Evolutionary conservation across 2,113 vertebrate genomes (phyloP).

Genomic region (Octodon degus): DNA sequence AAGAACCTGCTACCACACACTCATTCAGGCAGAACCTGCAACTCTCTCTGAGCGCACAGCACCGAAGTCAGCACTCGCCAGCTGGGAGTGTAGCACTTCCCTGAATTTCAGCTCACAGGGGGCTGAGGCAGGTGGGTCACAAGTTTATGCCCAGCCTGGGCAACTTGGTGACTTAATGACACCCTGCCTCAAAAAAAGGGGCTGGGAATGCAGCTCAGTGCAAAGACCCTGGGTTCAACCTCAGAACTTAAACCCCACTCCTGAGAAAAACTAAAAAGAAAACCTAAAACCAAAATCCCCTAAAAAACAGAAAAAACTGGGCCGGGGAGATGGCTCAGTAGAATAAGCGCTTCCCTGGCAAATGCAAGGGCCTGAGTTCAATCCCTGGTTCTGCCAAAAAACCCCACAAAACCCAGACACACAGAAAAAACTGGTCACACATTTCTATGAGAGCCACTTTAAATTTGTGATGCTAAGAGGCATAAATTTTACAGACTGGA

Average conservation of each 20-base stretch:
- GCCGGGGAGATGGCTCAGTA: too few relatives aligned
- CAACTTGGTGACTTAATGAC: not conserved
- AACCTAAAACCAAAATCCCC: not conserved
- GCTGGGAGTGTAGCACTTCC: not conserved
- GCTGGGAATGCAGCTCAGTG: not conserved
- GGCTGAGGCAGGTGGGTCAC: not conserved
- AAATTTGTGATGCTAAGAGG: not conserved
- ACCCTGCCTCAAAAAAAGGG: not conserved
- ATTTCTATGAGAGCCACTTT: slow-evolving; percentile 1
- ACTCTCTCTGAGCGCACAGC: not conserved
- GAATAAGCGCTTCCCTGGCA: too few relatives aligned
- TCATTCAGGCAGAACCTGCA: not conserved
- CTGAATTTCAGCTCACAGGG: not conserved
- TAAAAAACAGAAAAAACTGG: not conserved
- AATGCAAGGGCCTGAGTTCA: too few relatives aligned
- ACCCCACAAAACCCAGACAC: too few relatives aligned
- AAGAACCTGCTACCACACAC: not conserved
- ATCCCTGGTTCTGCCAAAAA: too few relatives aligned
- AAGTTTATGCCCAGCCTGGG: not conserved
- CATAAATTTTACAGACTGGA: not conserved
- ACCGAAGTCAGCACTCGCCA: not conserved
- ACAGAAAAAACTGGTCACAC: not conserved
- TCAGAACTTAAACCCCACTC: not conserved
- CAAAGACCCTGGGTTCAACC: not conserved
- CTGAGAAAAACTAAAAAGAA: not conserved